Percentiles rank a stretch among this genome's conserved stretches.
These are phyloP conservation scores for Sphecodes monilicornis DNA, from an alignment of 2,888 invertebrate genomes.

Conservation along the genomic window DNA sequence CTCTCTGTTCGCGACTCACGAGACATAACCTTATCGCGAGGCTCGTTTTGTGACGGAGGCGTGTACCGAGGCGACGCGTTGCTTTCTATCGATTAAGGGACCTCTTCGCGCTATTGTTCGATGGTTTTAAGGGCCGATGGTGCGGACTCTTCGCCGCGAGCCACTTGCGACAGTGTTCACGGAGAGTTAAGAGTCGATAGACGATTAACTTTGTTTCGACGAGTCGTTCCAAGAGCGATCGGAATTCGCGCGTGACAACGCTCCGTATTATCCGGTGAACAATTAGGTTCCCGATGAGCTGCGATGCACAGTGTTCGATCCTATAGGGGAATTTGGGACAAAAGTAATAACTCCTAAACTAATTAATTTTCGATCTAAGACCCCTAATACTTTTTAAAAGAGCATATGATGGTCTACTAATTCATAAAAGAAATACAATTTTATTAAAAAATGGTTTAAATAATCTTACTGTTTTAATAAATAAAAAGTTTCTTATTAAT, in stretches of 20 bases:
- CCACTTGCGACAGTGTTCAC: background rate
- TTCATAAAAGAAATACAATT: too few relatives aligned
- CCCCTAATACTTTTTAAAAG: too few relatives aligned
- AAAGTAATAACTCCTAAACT: too few relatives aligned
- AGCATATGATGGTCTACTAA: too few relatives aligned
- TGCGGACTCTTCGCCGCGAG: background rate
- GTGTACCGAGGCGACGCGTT: constrained; percentile 61
- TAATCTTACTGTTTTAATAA: too few relatives aligned
- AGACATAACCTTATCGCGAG: constrained; percentile 64
- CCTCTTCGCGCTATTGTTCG: constrained; percentile 64
- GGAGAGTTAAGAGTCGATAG: background rate
- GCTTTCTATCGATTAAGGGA: constrained; percentile 69
- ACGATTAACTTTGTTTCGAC: constrained; percentile 4
- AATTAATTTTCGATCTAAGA: too few relatives aligned
- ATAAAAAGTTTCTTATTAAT: too few relatives aligned
- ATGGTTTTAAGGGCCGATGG: constrained; percentile 37
- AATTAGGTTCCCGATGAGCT: background rate
- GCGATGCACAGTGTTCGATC: too few relatives aligned
- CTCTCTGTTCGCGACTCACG: constrained; percentile 47
- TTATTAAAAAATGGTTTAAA: too few relatives aligned
- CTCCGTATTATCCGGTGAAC: background rate
- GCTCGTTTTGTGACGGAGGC: constrained; percentile 56
- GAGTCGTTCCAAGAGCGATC: background rate
- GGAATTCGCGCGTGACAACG: constrained; percentile 9
- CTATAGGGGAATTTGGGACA: too few relatives aligned